Base-by-base conservation (phyloP, 2,797 vertebrate genomes). In the Benthosema pterotum region DNA sequence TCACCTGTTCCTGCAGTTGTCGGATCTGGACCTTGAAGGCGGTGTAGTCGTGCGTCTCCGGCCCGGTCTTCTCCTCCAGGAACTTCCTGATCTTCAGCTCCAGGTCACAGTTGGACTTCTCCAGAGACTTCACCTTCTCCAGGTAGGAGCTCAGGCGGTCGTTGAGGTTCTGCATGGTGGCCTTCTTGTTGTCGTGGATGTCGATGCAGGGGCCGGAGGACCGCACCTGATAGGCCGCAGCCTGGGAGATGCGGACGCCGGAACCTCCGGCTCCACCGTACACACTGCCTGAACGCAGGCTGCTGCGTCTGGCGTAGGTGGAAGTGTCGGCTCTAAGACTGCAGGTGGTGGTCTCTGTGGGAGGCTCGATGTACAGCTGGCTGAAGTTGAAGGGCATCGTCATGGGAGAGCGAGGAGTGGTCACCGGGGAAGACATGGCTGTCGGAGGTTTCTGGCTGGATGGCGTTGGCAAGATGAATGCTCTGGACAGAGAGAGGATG, bases 121-220 rank as follows among this genome's bases (percentile, higher is more conserved):
- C 94, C 84, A 97, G 86, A 4, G 58, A 19, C 1, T 59, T 81
- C 25, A 96, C 94, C 15, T 93, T 94, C 0, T 88, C 84, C 85
- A 96, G 64, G 85, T 96, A 96, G 5, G 87, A 42, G 0, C 93
- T 91, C 88, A 96, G 83, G n/a, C 94, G 95, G 46, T 95, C 93
- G 0, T 97, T 96, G 2, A 97, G 93, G 74, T 91, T 93, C 84
- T 95, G 94, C 95, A 96, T 95, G 66, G 92, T 90, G 77, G 86
- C 42, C 75, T 87, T 89, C 64, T 84, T 75, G 15, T 72, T 80
- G n/a, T 42, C 22, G 0, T 60, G 12, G 1, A 52, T 1, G 8
- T 67, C 45, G 2, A 57, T 0, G 15, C 71, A 76, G 1, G 7
- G 28, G 28, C 7, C 28, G 7, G 28, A 32, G 1, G 8, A 7